Evolutionary conservation across 1,140 invertebrate species (phyloP).

Genomic region (Vollenhovia emeryi): DNA sequence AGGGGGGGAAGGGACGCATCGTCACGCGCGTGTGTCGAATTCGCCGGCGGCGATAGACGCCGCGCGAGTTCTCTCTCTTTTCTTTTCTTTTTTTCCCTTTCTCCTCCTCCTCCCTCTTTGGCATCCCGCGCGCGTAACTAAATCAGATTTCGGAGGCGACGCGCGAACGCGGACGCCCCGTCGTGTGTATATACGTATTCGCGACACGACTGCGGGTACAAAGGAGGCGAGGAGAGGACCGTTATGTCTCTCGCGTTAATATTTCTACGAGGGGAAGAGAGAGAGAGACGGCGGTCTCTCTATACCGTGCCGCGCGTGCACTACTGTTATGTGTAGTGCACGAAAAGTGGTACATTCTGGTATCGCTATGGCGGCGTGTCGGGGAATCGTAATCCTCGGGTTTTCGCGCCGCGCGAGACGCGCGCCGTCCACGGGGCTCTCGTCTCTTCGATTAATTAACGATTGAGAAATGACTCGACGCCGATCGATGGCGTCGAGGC

Average conservation of each 20-base stretch:
- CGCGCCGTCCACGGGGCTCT: no score
- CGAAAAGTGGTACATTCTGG: constrained; percentile 54
- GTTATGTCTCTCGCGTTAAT: constrained; percentile 39
- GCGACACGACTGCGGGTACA: constrained; percentile 33
- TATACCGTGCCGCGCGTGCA: constrained; percentile 12
- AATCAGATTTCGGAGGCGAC: constrained; percentile 50
- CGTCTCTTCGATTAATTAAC: background rate
- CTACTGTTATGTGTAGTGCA: constrained; percentile 57
- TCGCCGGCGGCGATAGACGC: background rate
- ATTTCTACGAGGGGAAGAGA: background rate
- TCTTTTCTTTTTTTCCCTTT: background rate
- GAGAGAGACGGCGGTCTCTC: background rate
- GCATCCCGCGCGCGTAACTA: constrained; percentile 28
- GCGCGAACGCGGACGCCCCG: background rate
- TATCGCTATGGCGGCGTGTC: no score
- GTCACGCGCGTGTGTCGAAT: constrained; percentile 42
- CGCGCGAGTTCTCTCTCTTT: background rate
- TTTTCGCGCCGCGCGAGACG: constrained; percentile 27
- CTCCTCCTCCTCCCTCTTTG: background rate
- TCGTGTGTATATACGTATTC: constrained; percentile 11
- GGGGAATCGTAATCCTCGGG: constrained; percentile 19
- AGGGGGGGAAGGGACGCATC: no score
- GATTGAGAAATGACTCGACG: no score
- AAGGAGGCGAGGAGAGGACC: constrained; percentile 26
- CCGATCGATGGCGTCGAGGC: no score